A percentile compares a stretch with the other conserved stretches of the same genome.
Conservation (phyloP, 2,113 vertebrate genomes). For the Nestor notabilis region DNA sequence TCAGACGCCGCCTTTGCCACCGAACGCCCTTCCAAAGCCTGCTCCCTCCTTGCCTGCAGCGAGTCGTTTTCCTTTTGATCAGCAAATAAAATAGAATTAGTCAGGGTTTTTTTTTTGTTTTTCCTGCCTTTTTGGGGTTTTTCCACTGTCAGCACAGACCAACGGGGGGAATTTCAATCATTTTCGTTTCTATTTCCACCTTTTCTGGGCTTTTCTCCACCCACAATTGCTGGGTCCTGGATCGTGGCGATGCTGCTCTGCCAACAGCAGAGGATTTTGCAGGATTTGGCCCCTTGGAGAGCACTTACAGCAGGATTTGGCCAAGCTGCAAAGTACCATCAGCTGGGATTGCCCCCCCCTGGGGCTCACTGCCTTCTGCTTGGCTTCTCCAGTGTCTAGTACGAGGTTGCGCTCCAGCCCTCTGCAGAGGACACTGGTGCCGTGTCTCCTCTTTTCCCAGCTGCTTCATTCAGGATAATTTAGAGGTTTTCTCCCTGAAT, state of each 20-base stretch:
- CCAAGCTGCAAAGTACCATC: not conserved
- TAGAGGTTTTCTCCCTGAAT: not conserved
- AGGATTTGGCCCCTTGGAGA: not conserved
- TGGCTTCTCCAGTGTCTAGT: not conserved
- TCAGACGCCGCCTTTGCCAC: not conserved
- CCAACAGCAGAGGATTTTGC: fast-evolving
- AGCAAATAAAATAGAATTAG: slow-evolving; percentile 35
- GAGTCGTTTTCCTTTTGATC: slow-evolving; percentile 10
- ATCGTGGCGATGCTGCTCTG: fast-evolving
- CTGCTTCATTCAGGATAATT: not conserved
- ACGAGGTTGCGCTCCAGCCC: not conserved
- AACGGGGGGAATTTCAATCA: not conserved
- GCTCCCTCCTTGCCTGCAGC: not conserved
- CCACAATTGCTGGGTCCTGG: not conserved
- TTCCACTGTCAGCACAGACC: not conserved
- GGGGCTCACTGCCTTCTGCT: not conserved
- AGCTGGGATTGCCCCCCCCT: not conserved
- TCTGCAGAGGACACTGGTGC: not conserved
- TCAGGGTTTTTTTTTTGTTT: not conserved
- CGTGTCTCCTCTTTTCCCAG: not conserved
- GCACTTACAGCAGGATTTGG: not conserved
- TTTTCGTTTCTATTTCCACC: not conserved
- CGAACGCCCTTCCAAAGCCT: not conserved
- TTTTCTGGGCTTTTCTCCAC: not conserved
- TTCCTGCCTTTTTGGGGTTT: not conserved